Evolutionary conservation across 2,888 invertebrate species (phyloP).

Genomic region (Macrophya alboannulata): DNA sequence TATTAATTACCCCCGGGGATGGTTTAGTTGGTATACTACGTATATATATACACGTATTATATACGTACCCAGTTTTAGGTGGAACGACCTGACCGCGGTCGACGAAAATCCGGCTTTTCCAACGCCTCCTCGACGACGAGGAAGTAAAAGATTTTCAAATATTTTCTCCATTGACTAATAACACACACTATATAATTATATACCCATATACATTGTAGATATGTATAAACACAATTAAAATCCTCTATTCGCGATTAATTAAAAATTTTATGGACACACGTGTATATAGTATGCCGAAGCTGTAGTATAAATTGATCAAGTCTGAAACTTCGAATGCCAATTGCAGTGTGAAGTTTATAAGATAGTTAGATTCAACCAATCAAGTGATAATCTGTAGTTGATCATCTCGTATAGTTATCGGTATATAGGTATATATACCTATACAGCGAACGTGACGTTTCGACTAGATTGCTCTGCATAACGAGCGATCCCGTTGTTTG

Average conservation of each 20-base stretch:
- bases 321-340: too few species aligned
- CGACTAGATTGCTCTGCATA: conserved; percentile 49
- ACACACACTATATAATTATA: background rate
- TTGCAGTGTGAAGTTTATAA: background rate
- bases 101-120: background rate
- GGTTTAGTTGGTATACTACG: background rate
- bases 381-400: background rate
- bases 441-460: conserved; percentile 29
- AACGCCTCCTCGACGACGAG: background rate
- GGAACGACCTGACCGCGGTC: conserved; percentile 16
- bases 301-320: conserved; percentile 19
- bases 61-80: background rate
- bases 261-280: too few species aligned
- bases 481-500: conserved; percentile 44
- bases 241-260: too few species aligned
- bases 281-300: background rate
- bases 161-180: background rate
- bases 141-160: background rate
- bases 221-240: background rate
- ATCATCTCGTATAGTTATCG: background rate
- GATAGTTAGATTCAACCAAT: conserved; percentile 26
- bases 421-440: background rate
- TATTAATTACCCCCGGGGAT: conserved; percentile 34
- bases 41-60: too few species aligned
- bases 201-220: background rate